Evolutionary conservation across 2,113 vertebrate genomes (phyloP).

Genomic region (Hemichromis elongatus): DNA sequence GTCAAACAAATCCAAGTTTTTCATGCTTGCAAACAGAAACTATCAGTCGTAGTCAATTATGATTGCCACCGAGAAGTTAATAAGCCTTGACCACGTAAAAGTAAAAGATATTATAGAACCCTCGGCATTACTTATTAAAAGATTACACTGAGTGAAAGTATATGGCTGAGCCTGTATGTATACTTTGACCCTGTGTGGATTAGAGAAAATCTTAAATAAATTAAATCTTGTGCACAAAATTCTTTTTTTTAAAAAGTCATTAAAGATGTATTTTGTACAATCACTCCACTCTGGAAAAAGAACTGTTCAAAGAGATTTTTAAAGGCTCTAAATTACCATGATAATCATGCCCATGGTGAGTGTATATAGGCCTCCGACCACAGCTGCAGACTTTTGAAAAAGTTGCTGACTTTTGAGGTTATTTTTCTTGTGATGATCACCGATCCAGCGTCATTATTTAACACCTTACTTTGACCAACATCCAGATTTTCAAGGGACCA

Average conservation of each 20-base stretch:
- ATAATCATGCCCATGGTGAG: neutral
- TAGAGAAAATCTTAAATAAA: neutral
- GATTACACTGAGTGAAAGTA: neutral
- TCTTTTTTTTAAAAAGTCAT: neutral
- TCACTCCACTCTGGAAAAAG: neutral
- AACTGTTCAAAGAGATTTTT: neutral
- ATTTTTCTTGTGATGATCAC: neutral
- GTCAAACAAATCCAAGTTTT: neutral
- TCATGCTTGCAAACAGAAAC: neutral
- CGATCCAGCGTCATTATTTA: neutral
- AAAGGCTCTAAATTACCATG: neutral
- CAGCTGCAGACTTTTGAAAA: neutral
- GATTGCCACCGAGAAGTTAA: neutral
- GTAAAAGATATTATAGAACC: rapidly evolving
- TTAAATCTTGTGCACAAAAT: neutral
- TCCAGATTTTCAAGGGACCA: neutral
- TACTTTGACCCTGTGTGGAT: neutral
- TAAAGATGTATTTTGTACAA: neutral
- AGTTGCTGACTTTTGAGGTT: neutral
- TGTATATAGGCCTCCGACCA: neutral
- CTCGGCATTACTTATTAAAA: neutral
- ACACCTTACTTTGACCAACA: neutral
- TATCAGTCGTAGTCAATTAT: neutral
- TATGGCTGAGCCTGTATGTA: neutral
- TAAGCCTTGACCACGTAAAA: neutral